Base-by-base conservation (phyloP, 2,797 vertebrate species). In the Paratrypauchen microcephalus region DNA sequence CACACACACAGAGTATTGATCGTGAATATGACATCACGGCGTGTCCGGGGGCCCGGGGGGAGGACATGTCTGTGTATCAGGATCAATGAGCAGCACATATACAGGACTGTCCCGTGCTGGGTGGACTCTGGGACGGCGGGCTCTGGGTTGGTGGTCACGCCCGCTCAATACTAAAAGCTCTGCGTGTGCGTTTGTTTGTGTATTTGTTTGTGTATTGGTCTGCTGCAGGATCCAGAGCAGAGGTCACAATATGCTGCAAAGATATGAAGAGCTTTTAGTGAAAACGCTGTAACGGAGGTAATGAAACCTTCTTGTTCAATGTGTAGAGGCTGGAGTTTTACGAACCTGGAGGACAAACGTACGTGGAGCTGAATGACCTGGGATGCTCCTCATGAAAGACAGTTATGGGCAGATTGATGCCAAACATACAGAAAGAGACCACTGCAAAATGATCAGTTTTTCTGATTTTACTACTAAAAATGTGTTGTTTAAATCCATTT, bases 1-100 rank as follows among this genome's bases (percentile, higher is more conserved):
- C 72, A 80, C 79, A 39, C 39, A 39, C 9, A 2, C 75, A 81
- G 74, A 50, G 54, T 64, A 86, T 82, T 74, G 85, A 86, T 88
- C 79, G 73, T 54, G 77, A 71, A 79, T 88, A 83, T 78, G 62
- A 77, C 75, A 81, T 90, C 75, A 80, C 82, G 76, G 82, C 80
- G 41, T 72, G 79, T 66, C 41, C 75, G 71, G 72, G 65, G 78
- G 78, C 65, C 75, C 74, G 73, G 81, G 75, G 81, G 78, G 71
- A 72, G 80, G 80, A 76, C 56, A 72, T 77, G 69, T 73, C 75
- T 72, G 76, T 83, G 80, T 68, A 71, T 57, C 32, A 71, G 56
- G 70, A 81, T 87, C 79, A 73, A 84, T 83, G 80, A 76, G 36
- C 47, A 63, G 63, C 78, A 74, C 77, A 79, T 67, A 72, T 72